Base-by-base conservation (phyloP, 2,888 invertebrate genomes). In the Anaspis maculata region DNA sequence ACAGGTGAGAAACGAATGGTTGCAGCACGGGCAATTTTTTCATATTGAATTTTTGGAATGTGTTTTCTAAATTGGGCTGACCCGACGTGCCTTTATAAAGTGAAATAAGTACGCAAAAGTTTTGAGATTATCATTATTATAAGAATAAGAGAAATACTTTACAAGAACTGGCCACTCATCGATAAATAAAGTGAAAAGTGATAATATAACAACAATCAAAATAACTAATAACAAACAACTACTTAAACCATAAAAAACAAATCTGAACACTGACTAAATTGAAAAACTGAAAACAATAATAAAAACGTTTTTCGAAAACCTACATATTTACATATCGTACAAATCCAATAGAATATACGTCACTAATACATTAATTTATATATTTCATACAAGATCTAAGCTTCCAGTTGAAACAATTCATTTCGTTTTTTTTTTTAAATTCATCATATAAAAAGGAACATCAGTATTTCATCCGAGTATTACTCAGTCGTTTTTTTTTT, bases 361-460 rank as follows among this genome's bases (percentile, higher is more conserved):
- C 52, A 54, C 51, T 53, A 51, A 44, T 47, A 53, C 45, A 48
- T 46, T 45, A 44, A 51, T 44, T 42, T 44, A 49, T 44, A 44
- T 42, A 49, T 44, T 37, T 34, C 32, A 21, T 40, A 40, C 14
- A 30, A 13, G n/a, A n/a, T n/a, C n/a, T 25, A 25, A 19, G 19
- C 32, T 34, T 36, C 33, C 36, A 37, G 37, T 40, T 39, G 13
- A 32, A 37, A 34, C 37, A 25, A 32, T 38, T 45, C 38, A 35
- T 37, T 41, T 38, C 15, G 14, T 27, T 4, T 27, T 15, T 27
- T 12, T 9, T n/a, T 12, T 13, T 5, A 13, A 26, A 32, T 27
- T 11, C 31, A 50, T 48, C 44, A 54, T 56, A 59, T 52, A 56
- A 57, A 57, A 58, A 59, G 59, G 59, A 59, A 59, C 59, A 58